Conservation (phyloP, 2,888 invertebrate species). For the Ceramica pisi region DNA sequence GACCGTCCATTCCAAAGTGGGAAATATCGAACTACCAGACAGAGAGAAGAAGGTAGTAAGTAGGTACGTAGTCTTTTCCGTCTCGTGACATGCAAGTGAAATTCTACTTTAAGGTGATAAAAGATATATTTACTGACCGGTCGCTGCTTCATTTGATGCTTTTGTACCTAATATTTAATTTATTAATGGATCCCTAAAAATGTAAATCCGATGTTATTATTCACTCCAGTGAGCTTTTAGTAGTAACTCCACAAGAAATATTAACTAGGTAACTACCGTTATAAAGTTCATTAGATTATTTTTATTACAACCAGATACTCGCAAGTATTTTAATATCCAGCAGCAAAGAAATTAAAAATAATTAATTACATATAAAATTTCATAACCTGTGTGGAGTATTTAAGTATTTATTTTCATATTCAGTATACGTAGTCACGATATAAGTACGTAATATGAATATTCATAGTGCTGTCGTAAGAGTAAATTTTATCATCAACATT, state of each 20-base stretch:
- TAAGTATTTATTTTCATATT: constrained; percentile 40
- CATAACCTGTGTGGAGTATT: constrained; percentile 29
- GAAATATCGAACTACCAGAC: not conserved
- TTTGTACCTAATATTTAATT: not conserved
- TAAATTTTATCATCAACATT: constrained; percentile 13
- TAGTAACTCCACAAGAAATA: not conserved
- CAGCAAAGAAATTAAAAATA: constrained; percentile 26
- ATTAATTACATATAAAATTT: constrained; percentile 31
- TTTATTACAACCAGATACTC: constrained; percentile 15
- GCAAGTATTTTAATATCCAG: constrained; percentile 35
- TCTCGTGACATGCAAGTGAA: not conserved
- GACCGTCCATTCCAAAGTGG: not conserved
- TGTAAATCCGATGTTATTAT: not conserved
- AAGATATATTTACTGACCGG: not conserved
- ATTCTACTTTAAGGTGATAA: not conserved
- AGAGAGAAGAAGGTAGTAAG: too few species aligned
- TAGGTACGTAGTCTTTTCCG: too few species aligned
- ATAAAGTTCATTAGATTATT: not conserved
- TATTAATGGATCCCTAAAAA: not conserved
- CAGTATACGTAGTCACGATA: constrained; percentile 27
- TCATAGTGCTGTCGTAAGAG: constrained; percentile 29
- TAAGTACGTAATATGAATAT: constrained; percentile 42
- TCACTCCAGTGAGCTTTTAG: not conserved
- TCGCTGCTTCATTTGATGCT: not conserved
- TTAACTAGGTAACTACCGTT: not conserved